Evolutionary conservation across 2,888 invertebrate genomes (phyloP).

Genomic region (Epistrophella euchroma): DNA sequence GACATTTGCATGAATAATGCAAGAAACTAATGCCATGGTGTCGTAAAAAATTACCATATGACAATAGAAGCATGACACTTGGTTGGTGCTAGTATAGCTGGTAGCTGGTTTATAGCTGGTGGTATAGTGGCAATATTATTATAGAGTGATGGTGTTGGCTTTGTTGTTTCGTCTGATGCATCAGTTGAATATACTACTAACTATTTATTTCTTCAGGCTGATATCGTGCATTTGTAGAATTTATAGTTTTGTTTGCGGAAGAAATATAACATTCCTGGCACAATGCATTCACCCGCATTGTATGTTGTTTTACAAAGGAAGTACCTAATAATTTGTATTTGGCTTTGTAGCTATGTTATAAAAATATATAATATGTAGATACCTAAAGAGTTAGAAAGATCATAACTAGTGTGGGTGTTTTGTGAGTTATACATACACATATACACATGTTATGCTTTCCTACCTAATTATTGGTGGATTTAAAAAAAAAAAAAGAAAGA

Average conservation of each 20-base stretch:
- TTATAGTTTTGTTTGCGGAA: slow-evolving; percentile 29
- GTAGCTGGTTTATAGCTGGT: neutral
- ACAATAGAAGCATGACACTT: slow-evolving; percentile 69
- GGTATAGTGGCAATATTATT: slow-evolving; percentile 18
- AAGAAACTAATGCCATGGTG: slow-evolving; percentile 69
- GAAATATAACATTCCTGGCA: slow-evolving; percentile 12
- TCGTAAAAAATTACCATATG: slow-evolving; percentile 73
- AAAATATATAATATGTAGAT: neutral
- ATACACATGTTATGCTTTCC: no score
- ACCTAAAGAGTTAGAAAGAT: neutral
- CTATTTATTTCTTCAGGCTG: slow-evolving; percentile 29
- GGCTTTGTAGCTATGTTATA: neutral
- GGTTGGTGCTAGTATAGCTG: neutral
- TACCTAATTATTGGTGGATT: no score
- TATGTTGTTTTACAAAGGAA: slow-evolving; percentile 12
- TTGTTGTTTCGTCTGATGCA: slow-evolving; percentile 28
- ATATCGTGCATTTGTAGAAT: slow-evolving; percentile 16
- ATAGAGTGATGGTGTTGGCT: slow-evolving; percentile 21
- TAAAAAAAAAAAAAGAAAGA: no score
- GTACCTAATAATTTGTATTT: slow-evolving; percentile 34
- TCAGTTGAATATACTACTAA: slow-evolving; percentile 32
- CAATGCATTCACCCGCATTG: slow-evolving; percentile 16
- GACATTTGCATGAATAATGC: slow-evolving; percentile 75
- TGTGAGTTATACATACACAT: no score
- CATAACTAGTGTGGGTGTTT: neutral